A percentile compares a stretch with the other conserved stretches of the same genome.
These are phyloP conservation scores for Protosalanx chinensis DNA, from an alignment of 2,797 vertebrate species.

Conservation along the genomic window DNA sequence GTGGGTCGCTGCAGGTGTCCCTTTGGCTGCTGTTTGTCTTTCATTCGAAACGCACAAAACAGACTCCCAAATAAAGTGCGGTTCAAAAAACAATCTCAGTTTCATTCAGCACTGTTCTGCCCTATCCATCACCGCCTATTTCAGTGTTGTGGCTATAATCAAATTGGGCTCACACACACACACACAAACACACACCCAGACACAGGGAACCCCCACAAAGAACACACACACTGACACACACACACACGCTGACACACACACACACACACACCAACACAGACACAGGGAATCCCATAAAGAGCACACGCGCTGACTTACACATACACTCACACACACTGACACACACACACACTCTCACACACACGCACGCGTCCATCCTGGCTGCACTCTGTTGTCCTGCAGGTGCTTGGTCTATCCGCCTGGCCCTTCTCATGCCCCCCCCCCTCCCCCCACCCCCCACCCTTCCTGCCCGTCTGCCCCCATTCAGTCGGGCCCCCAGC, in stretches of 20 bases:
- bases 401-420: slow-evolving; percentile 81
- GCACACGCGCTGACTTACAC: slow-evolving; percentile 10
- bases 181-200: slow-evolving; percentile 20
- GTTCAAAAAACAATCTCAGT: slow-evolving; percentile 43
- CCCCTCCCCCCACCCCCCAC: slow-evolving; percentile 46
- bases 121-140: slow-evolving; percentile 80
- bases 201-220: too few species aligned
- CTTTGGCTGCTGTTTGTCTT: slow-evolving; percentile 47
- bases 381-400: slow-evolving; percentile 75
- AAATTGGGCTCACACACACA: slow-evolving; percentile 30
- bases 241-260: slow-evolving; percentile 36
- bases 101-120: slow-evolving; percentile 70
- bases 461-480: slow-evolving; percentile 87
- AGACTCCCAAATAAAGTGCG: slow-evolving; percentile 33
- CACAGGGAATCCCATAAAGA: slow-evolving; percentile 25
- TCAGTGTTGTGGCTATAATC: slow-evolving; percentile 73
- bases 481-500: slow-evolving; percentile 80
- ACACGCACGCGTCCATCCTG: slow-evolving; percentile 66
- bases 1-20: slow-evolving; percentile 76
- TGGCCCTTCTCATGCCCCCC: slow-evolving; percentile 79
- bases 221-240: slow-evolving; percentile 9
- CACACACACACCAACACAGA: slow-evolving; percentile 33
- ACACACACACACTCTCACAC: slow-evolving; percentile 46
- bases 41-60: slow-evolving; percentile 51
- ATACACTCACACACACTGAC: slow-evolving; percentile 27